Evolutionary conservation across 92 coral and sea anemone species (phyloP).

Genomic region (Palythoa caribaeorum): DNA sequence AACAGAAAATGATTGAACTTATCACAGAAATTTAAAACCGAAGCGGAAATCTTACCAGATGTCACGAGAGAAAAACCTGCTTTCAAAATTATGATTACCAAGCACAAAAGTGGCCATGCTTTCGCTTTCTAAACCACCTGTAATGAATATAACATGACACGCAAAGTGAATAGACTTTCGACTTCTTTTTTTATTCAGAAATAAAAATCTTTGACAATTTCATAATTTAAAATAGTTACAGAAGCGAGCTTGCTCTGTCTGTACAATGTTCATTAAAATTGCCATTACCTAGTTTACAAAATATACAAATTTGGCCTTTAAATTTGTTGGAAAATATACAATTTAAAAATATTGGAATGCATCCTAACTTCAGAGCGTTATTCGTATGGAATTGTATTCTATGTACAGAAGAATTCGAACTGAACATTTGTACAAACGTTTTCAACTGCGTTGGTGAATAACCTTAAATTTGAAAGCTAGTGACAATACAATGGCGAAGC

Average conservation of each 20-base stretch:
- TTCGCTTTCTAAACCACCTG: constrained; percentile 29
- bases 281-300: constrained; percentile 28
- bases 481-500: background rate
- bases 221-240: constrained; percentile 43
- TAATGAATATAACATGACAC: background rate
- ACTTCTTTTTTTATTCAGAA: constrained; percentile 32
- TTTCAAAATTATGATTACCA: background rate
- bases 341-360: constrained; percentile 16
- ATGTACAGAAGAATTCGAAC: constrained; percentile 30
- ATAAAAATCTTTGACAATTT: constrained; percentile 33
- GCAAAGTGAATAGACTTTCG: constrained; percentile 11
- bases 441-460: background rate
- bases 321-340: constrained; percentile 31
- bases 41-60: background rate
- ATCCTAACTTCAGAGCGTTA: constrained; percentile 1
- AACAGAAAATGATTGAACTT: no score
- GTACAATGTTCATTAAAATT: constrained; percentile 22
- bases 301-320: constrained; percentile 36
- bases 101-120: constrained; percentile 5
- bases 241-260: constrained; percentile 31
- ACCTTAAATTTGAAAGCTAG: background rate
- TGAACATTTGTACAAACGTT: constrained; percentile 25
- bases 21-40: background rate
- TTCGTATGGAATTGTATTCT: constrained; percentile 28
- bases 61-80: background rate